A percentile compares a stretch with the other conserved stretches of the same genome.
Conservation (phyloP, 37 sponge, comb jelly and placozoan species). For the Axinella damicornis region DNA sequence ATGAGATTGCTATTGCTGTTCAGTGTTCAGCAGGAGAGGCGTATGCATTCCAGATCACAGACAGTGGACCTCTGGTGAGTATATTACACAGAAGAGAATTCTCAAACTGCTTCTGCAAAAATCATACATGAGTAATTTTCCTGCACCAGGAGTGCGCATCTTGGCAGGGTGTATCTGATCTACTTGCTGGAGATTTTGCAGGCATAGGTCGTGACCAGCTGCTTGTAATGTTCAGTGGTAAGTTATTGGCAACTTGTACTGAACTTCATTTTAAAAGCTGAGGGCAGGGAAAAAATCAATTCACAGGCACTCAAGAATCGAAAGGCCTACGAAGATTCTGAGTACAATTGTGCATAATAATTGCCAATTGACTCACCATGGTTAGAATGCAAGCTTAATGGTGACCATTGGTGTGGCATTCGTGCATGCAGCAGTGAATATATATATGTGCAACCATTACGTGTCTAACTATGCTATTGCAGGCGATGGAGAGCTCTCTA, state of each 20-base stretch:
- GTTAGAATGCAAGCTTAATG: no score
- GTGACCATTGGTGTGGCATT: no score
- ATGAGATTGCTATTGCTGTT: background rate
- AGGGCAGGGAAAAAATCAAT: no score
- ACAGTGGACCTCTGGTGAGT: background rate
- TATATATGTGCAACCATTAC: no score
- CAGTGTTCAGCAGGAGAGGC: slow-evolving; percentile 6
- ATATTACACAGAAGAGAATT: no score
- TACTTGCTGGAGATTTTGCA: slow-evolving; percentile 41
- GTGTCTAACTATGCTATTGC: background rate
- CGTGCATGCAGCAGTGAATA: no score
- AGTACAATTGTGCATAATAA: no score
- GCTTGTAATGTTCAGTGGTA: slow-evolving; percentile 9
- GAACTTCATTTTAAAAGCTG: background rate
- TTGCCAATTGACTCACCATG: no score
- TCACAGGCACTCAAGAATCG: no score
- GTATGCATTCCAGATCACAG: background rate
- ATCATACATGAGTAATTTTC: background rate
- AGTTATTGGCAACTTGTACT: background rate
- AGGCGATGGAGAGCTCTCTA: background rate
- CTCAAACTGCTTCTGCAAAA: background rate
- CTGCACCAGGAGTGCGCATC: slow-evolving; percentile 9
- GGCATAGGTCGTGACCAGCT: slow-evolving; percentile 39
- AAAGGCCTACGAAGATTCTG: no score
- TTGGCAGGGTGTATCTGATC: slow-evolving; percentile 19